These are phyloP conservation scores for Caenorhabditis tropicalis DNA, from an alignment of 1,140 invertebrate species.

Conservation along the genomic window DNA sequence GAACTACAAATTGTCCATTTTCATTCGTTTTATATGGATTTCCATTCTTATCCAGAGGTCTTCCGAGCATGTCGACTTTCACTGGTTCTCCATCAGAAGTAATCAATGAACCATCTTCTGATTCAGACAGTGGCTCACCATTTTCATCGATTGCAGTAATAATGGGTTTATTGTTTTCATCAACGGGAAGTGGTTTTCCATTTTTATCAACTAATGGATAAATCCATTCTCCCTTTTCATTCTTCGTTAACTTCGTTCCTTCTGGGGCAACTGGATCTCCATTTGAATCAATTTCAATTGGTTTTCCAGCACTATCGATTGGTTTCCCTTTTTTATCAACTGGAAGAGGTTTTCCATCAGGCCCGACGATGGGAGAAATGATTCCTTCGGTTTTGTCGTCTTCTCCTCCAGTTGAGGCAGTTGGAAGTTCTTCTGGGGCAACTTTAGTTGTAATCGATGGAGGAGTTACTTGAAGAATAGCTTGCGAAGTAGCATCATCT, in stretches of 20 bases:
- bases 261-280: conserved; percentile 62
- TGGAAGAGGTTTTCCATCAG: conserved; percentile 58
- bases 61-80: conserved; percentile 39
- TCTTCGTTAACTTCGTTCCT: conserved; percentile 55
- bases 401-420: conserved; percentile 38
- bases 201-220: conserved; percentile 59
- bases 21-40: conserved; percentile 40
- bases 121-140: conserved; percentile 27
- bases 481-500: conserved; percentile 5
- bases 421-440: conserved; percentile 55
- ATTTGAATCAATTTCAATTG: conserved; percentile 42
- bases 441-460: conserved; percentile 47
- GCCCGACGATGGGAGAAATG: conserved; percentile 55
- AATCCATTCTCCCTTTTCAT: conserved; percentile 63
- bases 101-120: conserved; percentile 27
- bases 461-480: conserved; percentile 55
- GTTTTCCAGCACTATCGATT: conserved; percentile 49
- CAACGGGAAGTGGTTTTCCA: conserved; percentile 54
- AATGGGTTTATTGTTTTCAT: conserved; percentile 54
- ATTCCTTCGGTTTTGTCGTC: neutral
- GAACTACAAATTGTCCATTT: conserved; percentile 2
- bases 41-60: conserved; percentile 47
- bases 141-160: conserved; percentile 54
- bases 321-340: conserved; percentile 49
- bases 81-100: conserved; percentile 43